Evolutionary conservation across 2,113 vertebrate genomes (phyloP), one percentile per base, ranked within the genome.

Genomic region (Chunga burmeisteri): DNA sequence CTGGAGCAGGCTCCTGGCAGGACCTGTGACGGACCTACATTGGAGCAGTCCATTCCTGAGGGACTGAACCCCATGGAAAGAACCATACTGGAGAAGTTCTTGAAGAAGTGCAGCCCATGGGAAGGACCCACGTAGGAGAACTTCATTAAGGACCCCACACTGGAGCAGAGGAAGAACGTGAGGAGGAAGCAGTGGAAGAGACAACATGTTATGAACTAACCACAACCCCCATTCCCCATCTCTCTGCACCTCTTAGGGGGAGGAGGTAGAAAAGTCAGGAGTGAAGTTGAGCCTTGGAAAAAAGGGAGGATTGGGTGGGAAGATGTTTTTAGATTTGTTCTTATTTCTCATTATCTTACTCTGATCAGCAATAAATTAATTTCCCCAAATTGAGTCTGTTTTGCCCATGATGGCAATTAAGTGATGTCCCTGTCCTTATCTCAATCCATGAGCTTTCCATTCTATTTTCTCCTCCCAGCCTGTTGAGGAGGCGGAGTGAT

Each of bases 221-320:
- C 38, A 38, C 22, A 47, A 29, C 18, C 9, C 14, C 42, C 50
- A 22, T 22, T 53, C 13, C 20, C 32, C 2, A 7, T n/a, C 29
- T 34, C 27, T 22, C n/a, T n/a, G 11, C 3, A 7, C 38, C 2
- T 1, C 38, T 21, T 52, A 10, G 0, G 4, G 30, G 6, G 17
- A 46, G 55, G 32, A 46, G 29, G 15, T 46, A 46, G 38, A 38
- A 27, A 47, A 46, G 66, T 34, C 47, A 72, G 56, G 12, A 46
- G 13, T 47, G 22, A 80, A 88, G 40, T 1, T 88, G 12, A 71
- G 29, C 66, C 29, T 63, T 19, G 49, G 34, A 47, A 55, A 42
- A n/a, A 40, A 13, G 46, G 38, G 38, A 55, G 21, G 16, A 14
- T 19, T 30, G 32, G 20, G 6, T 38, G 5, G 7, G 4, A 61